phyloP scores from a whole-genome alignment of 2,888 invertebrate genomes.

The Tineola bisselliella region DNA sequence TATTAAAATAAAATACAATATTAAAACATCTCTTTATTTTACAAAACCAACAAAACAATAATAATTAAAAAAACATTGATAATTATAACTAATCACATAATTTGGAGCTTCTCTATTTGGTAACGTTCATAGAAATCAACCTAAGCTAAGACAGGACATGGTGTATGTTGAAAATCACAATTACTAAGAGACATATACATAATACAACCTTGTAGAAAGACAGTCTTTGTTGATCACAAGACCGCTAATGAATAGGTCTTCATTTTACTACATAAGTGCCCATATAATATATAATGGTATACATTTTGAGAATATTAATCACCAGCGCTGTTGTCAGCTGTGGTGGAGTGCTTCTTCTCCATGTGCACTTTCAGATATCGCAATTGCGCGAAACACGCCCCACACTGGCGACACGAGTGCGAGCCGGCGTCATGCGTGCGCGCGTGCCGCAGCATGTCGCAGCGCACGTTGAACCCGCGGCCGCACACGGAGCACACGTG shows the following conservation, averaged over 20 bases:
- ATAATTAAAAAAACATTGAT: background rate
- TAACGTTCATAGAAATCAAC: background rate
- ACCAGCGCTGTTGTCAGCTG: background rate
- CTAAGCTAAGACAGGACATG: no score
- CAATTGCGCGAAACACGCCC: conserved; percentile 52
- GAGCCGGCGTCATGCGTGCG: conserved; percentile 53
- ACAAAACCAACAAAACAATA: background rate
- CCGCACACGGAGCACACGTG: conserved; percentile 57
- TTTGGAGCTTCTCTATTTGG: background rate
- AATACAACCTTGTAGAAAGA: background rate
- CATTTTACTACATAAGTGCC: no score
- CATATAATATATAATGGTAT: no score
- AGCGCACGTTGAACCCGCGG: conserved; percentile 50
- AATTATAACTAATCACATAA: background rate
- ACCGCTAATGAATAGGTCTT: no score
- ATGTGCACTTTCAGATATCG: conserved; percentile 63
- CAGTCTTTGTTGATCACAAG: background rate
- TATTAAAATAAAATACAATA: background rate
- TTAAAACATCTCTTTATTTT: background rate
- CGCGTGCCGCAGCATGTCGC: conserved; percentile 57
- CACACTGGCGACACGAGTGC: conserved; percentile 53
- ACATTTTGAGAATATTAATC: no score
- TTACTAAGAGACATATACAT: no score
- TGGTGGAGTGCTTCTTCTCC: conserved; percentile 31
- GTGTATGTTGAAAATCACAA: no score